Evolutionary conservation across 1,140 invertebrate species (phyloP).

Genomic region (Procambarus virginalis): DNA sequence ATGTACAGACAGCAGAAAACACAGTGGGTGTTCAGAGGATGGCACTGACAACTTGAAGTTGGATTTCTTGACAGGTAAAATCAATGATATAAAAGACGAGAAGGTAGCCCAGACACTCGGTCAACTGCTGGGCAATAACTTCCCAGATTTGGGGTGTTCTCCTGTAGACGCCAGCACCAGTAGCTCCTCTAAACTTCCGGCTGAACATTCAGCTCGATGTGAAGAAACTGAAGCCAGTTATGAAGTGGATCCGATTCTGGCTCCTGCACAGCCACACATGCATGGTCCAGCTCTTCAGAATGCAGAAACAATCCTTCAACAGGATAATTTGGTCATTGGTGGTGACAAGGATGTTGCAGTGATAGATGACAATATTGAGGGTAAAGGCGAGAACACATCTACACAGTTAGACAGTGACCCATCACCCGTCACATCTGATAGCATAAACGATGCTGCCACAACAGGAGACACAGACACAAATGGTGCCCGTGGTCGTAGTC

Average conservation of each 20-base stretch:
- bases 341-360: neutral
- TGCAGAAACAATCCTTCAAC: neutral
- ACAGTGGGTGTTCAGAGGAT: neutral
- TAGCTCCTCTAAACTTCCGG: neutral
- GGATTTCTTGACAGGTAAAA: neutral
- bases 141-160: neutral
- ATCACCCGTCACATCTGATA: neutral
- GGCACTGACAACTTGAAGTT: neutral
- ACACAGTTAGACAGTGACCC: neutral
- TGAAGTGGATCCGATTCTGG: too few relatives aligned
- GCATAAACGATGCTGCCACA: neutral
- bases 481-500: conserved; percentile 14
- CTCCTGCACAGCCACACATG: neutral
- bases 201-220: neutral
- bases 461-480: neutral
- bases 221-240: neutral
- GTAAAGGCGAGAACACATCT: neutral
- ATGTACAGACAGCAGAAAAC: too few relatives aligned
- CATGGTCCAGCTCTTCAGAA: neutral
- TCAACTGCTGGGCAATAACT: neutral
- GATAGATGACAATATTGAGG: neutral
- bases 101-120: neutral
- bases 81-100: neutral
- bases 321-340: too few relatives aligned
- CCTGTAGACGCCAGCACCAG: too few relatives aligned